A percentile compares a stretch with the other conserved stretches of the same genome.
These are phyloP conservation scores for Diachasmimorpha longicaudata DNA, from an alignment of 1,140 invertebrate genomes.

Conservation along the genomic window DNA sequence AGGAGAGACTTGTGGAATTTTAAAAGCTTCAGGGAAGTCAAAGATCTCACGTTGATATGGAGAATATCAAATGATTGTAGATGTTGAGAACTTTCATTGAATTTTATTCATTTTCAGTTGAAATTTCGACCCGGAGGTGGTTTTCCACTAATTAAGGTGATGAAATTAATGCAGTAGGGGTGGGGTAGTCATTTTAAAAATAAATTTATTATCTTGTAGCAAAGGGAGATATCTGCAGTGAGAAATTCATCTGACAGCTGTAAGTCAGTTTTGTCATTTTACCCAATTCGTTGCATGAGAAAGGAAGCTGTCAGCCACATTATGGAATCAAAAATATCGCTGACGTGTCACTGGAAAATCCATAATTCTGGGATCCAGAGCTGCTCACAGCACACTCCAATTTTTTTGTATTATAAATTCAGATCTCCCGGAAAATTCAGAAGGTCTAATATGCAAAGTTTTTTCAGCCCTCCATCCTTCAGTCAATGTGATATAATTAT, in stretches of 20 bases:
- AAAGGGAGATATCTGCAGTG: no score
- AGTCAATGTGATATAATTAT: neutral
- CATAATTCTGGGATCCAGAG: neutral
- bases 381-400: neutral
- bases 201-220: no score
- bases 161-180: no score
- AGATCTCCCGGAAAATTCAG: neutral
- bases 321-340: neutral
- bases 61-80: no score
- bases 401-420: neutral
- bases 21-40: no score
- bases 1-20: no score
- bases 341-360: neutral
- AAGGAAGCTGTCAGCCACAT: neutral
- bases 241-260: neutral
- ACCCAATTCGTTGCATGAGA: neutral
- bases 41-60: no score
- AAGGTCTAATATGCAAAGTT: neutral
- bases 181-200: no score
- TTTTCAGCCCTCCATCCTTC: neutral
- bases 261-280: neutral
- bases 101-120: no score
- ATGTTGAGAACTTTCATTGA: no score
- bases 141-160: no score
- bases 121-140: no score